phyloP scores from a whole-genome alignment of 2,113 vertebrate genomes.

The Myotis yumanensis region DNA sequence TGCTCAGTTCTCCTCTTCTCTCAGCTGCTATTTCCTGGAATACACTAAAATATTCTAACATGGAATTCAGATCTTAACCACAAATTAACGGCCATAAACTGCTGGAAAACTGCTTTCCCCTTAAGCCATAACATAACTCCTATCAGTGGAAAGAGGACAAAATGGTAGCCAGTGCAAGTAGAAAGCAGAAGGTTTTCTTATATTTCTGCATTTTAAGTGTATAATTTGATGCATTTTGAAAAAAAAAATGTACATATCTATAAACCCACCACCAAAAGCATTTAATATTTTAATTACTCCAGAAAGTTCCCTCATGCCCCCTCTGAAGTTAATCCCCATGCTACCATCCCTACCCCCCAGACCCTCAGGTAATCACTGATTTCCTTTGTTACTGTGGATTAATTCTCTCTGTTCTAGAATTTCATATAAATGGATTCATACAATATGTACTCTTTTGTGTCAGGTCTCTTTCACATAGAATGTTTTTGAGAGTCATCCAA shows the following conservation, averaged over 20 bases:
- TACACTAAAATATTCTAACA: constrained; percentile 1
- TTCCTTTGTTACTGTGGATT: background rate
- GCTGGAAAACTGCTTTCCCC: background rate
- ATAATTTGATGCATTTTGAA: background rate
- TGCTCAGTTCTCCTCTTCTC: background rate
- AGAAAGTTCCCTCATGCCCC: background rate
- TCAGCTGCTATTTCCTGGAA: background rate
- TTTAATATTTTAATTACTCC: background rate
- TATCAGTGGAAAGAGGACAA: background rate
- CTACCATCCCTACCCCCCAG: background rate
- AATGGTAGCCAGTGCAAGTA: background rate
- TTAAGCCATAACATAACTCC: background rate
- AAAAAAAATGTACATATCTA: background rate
- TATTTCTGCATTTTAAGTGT: background rate
- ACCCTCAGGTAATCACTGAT: background rate
- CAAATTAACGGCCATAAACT: background rate
- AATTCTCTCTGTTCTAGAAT: background rate
- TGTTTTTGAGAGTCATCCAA: background rate
- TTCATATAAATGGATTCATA: background rate
- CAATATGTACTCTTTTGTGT: background rate
- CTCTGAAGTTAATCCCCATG: background rate
- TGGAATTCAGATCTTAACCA: background rate
- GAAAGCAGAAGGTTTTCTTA: background rate
- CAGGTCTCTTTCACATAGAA: background rate
- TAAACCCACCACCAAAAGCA: background rate